Conservation (phyloP, 2,113 vertebrate genomes). For the Zosterops pallidus region DNA sequence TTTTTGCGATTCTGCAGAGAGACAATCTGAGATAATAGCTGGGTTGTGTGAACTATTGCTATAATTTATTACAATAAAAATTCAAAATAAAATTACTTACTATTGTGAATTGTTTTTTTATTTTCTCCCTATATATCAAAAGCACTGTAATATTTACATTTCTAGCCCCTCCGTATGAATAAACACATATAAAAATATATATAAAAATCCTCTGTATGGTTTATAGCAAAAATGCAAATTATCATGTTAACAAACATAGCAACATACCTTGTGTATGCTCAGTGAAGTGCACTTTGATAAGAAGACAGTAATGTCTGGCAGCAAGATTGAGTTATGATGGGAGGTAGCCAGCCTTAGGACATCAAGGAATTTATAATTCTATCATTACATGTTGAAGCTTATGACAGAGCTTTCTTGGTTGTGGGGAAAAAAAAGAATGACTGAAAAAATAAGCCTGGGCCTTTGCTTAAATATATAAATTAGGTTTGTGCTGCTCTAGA, state of each 20-base stretch:
- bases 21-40: conserved; percentile 60
- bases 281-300: not conserved
- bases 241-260: not conserved
- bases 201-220: not conserved
- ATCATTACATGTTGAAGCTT: not conserved
- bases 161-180: not conserved
- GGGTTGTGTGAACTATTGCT: conserved; percentile 44
- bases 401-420: not conserved
- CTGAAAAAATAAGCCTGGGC: not conserved
- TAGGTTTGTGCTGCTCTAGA: not conserved
- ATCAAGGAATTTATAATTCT: not conserved
- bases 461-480: not conserved
- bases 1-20: conserved; percentile 54
- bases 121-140: not conserved
- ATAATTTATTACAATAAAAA: conserved; percentile 40
- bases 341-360: not conserved
- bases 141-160: not conserved
- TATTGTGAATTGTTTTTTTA: not conserved
- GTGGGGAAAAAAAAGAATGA: not conserved
- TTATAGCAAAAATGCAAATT: not conserved
- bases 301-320: not conserved
- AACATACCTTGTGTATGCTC: not conserved
- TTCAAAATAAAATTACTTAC: conserved; percentile 17
- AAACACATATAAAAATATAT: not conserved
- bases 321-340: not conserved